These are phyloP conservation scores for Strix aluco DNA, from an alignment of 2,113 vertebrate genomes.

Conservation along the genomic window DNA sequence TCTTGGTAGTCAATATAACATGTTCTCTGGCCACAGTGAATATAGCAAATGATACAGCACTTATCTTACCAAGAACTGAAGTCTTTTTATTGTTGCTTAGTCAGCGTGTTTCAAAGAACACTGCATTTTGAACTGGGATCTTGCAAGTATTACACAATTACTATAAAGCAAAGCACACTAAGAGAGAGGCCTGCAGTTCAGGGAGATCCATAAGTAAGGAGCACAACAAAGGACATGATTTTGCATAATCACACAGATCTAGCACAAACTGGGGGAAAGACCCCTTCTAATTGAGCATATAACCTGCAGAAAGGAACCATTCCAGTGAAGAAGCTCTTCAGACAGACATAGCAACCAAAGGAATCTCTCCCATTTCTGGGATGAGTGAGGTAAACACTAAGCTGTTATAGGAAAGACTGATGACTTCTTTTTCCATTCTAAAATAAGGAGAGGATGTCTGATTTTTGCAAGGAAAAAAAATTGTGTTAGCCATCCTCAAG, in stretches of 20 bases:
- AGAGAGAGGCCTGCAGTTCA: background rate
- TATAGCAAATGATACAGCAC: background rate
- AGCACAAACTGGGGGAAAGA: background rate
- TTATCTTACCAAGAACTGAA: background rate
- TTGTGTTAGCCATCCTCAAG: background rate
- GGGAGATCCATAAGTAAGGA: background rate
- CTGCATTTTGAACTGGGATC: background rate
- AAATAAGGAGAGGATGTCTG: background rate
- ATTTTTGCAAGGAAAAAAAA: background rate
- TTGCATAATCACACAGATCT: background rate
- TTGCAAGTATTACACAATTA: background rate
- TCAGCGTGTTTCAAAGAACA: background rate
- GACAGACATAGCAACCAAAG: background rate
- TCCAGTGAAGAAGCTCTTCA: background rate
- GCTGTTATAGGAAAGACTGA: background rate
- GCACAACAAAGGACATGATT: background rate
- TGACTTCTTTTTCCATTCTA: background rate
- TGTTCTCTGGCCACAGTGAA: background rate
- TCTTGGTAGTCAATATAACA: background rate
- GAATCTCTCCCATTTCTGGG: background rate
- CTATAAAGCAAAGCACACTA: background rate
- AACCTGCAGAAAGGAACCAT: background rate
- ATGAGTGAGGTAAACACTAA: background rate
- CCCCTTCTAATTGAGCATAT: background rate
- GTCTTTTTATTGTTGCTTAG: background rate